Percentiles rank a stretch among this genome's conserved stretches.
phyloP scores from a whole-genome alignment of 2,888 invertebrate genomes.

The Drosophila subsilvestris region DNA sequence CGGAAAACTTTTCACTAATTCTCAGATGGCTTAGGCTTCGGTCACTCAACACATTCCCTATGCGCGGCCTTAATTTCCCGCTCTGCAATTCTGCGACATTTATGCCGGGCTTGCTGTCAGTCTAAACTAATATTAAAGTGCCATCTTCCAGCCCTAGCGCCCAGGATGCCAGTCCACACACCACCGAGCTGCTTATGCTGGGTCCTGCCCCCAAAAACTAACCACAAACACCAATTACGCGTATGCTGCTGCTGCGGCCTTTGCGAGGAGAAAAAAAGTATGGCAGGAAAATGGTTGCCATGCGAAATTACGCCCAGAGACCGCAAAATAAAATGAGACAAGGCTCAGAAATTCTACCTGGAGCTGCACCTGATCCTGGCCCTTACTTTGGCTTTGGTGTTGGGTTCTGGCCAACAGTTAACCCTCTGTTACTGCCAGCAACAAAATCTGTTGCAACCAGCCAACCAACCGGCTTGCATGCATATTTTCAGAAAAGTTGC shows the following conservation, averaged over 20 bases:
- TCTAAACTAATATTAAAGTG: slow-evolving; percentile 61
- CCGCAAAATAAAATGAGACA: slow-evolving; percentile 50
- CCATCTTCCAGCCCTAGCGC: slow-evolving; percentile 27
- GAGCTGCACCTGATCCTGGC: slow-evolving; percentile 24
- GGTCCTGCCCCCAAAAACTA: slow-evolving; percentile 25
- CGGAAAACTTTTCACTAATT: neutral
- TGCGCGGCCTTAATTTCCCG: neutral
- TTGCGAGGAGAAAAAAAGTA: slow-evolving; percentile 14
- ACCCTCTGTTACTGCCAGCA: slow-evolving; percentile 17
- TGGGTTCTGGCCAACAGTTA: slow-evolving; percentile 23
- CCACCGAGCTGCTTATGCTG: slow-evolving; percentile 25
- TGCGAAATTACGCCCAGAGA: slow-evolving; percentile 41
- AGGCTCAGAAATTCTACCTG: slow-evolving; percentile 6
- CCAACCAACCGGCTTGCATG: slow-evolving; percentile 23
- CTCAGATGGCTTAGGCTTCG: neutral
- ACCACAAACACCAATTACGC: slow-evolving; percentile 69
- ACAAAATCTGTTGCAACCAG: neutral
- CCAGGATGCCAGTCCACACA: slow-evolving; percentile 16
- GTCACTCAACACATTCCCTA: neutral
- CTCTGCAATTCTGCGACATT: slow-evolving; percentile 1
- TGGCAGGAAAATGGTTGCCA: slow-evolving; percentile 32
- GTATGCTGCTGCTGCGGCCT: slow-evolving; percentile 17
- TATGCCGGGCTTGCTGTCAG: slow-evolving; percentile 10
- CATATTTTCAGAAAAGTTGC: slow-evolving; percentile 68
- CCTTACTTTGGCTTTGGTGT: neutral